phyloP scores from a whole-genome alignment of 2,113 vertebrate genomes.

The Physeter macrocephalus region DNA sequence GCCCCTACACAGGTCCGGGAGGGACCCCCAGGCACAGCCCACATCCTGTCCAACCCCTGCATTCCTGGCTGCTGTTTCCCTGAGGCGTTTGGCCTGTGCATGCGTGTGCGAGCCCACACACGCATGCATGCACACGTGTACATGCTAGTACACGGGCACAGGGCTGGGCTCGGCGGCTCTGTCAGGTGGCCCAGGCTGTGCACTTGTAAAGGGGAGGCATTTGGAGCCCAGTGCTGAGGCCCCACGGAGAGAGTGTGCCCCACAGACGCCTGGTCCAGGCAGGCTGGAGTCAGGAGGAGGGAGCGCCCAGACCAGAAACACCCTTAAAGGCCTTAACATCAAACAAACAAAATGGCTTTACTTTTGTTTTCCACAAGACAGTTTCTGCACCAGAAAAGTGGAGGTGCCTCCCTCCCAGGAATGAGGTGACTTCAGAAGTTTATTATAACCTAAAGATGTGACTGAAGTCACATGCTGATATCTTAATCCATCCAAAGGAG shows the following conservation, averaged over 20 bases:
- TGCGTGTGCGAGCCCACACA: too few relatives aligned
- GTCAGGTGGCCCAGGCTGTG: neutral
- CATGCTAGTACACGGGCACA: neutral
- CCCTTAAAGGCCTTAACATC: neutral
- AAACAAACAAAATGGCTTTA: neutral
- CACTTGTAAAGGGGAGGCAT: neutral
- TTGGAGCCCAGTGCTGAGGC: neutral
- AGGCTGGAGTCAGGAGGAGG: neutral
- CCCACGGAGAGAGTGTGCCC: neutral
- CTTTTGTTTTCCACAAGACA: neutral
- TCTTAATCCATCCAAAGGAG: neutral
- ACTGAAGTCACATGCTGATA: neutral
- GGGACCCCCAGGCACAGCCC: neutral
- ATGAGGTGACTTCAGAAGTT: neutral
- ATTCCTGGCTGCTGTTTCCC: neutral
- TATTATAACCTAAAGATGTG: neutral
- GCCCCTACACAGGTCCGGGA: neutral
- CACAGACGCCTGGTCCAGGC: accelerated
- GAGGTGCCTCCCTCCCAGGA: neutral
- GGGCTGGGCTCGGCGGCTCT: neutral
- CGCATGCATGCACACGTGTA: accelerated
- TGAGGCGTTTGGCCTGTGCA: neutral
- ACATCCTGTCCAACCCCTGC: accelerated
- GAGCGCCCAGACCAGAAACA: neutral
- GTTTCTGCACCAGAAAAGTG: neutral